These are phyloP conservation scores for Celastrina argiolus DNA, from an alignment of 2,888 invertebrate species.

Conservation along the genomic window DNA sequence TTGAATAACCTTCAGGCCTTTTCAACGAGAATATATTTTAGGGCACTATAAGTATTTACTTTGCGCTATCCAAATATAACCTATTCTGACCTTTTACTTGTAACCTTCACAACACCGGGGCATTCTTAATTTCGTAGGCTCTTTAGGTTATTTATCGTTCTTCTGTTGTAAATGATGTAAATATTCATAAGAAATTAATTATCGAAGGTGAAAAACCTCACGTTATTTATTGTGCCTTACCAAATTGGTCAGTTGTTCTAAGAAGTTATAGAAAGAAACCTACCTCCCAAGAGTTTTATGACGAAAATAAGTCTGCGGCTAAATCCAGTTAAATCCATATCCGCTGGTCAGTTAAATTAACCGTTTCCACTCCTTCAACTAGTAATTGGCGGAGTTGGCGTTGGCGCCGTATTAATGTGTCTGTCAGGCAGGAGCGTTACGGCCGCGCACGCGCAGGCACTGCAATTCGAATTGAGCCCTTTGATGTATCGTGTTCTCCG, in stretches of 20 bases:
- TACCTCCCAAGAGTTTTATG: background rate
- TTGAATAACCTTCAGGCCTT: background rate
- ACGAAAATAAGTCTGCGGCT: background rate
- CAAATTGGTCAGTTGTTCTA: background rate
- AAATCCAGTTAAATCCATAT: background rate
- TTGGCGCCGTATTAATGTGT: conserved; percentile 58
- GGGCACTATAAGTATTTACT: background rate
- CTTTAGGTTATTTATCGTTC: background rate
- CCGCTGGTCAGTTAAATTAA: conserved; percentile 37
- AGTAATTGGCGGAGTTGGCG: conserved; percentile 43
- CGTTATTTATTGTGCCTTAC: too few relatives aligned
- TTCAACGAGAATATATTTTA: background rate
- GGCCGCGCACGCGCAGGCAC: conserved; percentile 44
- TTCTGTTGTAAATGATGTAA: too few relatives aligned
- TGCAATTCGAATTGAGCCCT: conserved; percentile 51
- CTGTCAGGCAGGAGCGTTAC: conserved; percentile 45
- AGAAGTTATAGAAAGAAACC: background rate
- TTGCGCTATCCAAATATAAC: background rate
- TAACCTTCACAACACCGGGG: background rate
- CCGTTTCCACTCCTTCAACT: conserved; percentile 47
- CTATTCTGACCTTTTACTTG: background rate
- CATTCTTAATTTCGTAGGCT: background rate
- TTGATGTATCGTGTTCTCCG: conserved; percentile 53
- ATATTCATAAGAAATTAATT: too few relatives aligned
- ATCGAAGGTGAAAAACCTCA: too few relatives aligned